Conservation (phyloP, 2,797 vertebrate species). For the Chaetodon trifasciatus region DNA sequence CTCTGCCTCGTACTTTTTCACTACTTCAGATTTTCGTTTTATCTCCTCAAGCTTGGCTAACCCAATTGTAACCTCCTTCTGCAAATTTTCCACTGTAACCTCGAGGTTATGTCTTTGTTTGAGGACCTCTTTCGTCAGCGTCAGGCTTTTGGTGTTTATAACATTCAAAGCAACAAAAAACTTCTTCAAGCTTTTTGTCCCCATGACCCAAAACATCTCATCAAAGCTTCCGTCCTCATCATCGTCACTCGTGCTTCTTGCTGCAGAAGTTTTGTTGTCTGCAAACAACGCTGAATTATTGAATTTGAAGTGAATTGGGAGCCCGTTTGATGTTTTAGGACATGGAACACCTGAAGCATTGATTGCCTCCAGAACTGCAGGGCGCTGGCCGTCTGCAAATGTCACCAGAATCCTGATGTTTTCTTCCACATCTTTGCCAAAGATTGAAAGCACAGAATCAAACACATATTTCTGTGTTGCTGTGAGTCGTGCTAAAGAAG, state of each 20-base stretch:
- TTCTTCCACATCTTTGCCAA: slow-evolving; percentile 23
- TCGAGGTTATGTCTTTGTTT: slow-evolving; percentile 19
- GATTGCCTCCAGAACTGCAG: slow-evolving; percentile 32
- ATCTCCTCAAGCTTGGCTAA: slow-evolving; percentile 47
- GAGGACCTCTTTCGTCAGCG: slow-evolving; percentile 27
- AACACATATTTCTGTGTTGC: background rate
- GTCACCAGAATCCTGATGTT: slow-evolving; percentile 36
- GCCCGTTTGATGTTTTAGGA: slow-evolving; percentile 16
- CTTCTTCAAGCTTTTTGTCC: slow-evolving; percentile 35
- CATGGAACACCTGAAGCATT: slow-evolving; percentile 51
- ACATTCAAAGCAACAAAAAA: slow-evolving; percentile 44
- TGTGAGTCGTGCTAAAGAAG: slow-evolving; percentile 23
- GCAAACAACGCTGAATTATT: slow-evolving; percentile 69
- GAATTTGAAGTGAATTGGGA: slow-evolving; percentile 67
- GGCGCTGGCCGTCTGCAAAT: background rate
- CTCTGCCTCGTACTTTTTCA: slow-evolving; percentile 25
- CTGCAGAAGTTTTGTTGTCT: slow-evolving; percentile 1
- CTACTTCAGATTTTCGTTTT: background rate
- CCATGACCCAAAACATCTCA: slow-evolving; percentile 67
- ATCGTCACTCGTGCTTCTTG: accelerated
- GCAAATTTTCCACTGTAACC: slow-evolving; percentile 22
- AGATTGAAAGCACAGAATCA: slow-evolving; percentile 27
- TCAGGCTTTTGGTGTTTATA: slow-evolving; percentile 44
- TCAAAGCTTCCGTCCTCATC: slow-evolving; percentile 27
- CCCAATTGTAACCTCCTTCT: slow-evolving; percentile 18